Conservation (phyloP, 2,888 invertebrate species). For the Aspidapion aeneum region DNA sequence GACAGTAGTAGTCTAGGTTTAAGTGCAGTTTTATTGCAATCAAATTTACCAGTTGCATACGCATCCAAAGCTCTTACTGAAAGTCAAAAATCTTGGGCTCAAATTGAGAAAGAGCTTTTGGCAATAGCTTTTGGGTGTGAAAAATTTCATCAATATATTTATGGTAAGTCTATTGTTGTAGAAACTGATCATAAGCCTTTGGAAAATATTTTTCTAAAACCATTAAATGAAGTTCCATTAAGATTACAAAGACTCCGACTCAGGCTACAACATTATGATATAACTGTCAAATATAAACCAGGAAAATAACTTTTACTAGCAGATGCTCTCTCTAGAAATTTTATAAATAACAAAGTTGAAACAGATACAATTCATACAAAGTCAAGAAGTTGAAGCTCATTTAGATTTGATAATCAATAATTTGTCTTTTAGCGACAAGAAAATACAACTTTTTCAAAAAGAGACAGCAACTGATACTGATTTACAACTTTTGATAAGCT, state of each 20-base stretch:
- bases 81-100: slow-evolving; percentile 2
- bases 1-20: neutral
- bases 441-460: neutral
- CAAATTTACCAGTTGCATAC: slow-evolving; percentile 2
- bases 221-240: slow-evolving; percentile 13
- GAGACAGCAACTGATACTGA: slow-evolving; percentile 12
- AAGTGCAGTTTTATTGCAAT: neutral
- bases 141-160: slow-evolving; percentile 6
- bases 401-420: slow-evolving; percentile 9
- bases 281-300: slow-evolving; percentile 22
- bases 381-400: neutral
- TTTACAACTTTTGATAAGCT: slow-evolving; percentile 10
- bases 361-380: neutral
- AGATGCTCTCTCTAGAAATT: slow-evolving; percentile 16
- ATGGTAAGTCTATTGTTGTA: neutral
- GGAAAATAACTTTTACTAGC: slow-evolving; percentile 21
- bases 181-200: neutral
- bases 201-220: slow-evolving; percentile 22
- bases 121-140: slow-evolving; percentile 1
- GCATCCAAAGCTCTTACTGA: slow-evolving; percentile 2
- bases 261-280: slow-evolving; percentile 22
- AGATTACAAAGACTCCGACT: slow-evolving; percentile 18
- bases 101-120: slow-evolving; percentile 7
- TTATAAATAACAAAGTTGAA: neutral
- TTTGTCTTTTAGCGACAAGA: neutral